A percentile compares a stretch with the other conserved stretches of the same genome.
These are phyloP conservation scores for roundworm (Caenorhabditis elegans) DNA, from an alignment of 1,140 invertebrate genomes.

Conservation along the genomic window DNA sequence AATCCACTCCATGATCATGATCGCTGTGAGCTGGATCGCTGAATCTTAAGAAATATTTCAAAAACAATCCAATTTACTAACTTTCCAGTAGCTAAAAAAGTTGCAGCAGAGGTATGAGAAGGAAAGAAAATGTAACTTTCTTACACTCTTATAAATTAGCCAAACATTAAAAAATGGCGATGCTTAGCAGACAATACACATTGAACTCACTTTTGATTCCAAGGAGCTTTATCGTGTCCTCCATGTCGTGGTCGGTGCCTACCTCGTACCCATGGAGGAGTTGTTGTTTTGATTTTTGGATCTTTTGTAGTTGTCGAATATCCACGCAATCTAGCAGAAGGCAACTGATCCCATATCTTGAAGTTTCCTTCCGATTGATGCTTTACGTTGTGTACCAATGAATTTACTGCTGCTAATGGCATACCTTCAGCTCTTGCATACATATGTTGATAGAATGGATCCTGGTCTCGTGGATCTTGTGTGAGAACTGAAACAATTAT, in stretches of 20 bases:
- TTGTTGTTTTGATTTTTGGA: not conserved
- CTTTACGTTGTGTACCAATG: not conserved
- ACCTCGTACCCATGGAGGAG: not conserved
- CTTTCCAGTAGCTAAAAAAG: too few species aligned
- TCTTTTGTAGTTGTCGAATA: not conserved
- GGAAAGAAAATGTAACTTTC: too few species aligned
- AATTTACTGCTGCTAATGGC: not conserved
- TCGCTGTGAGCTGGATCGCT: not conserved
- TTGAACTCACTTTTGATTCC: not conserved
- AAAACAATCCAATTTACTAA: too few species aligned
- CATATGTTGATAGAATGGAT: not conserved
- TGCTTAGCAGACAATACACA: too few species aligned
- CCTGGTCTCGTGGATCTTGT: not conserved
- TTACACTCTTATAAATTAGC: too few species aligned
- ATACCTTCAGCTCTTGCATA: constrained; percentile 10
- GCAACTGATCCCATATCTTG: not conserved
- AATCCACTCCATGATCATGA: not conserved
- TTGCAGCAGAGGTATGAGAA: too few species aligned
- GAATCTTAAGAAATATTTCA: not conserved
- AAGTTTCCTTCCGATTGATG: not conserved
- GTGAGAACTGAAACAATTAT: not conserved
- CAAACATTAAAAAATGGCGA: too few species aligned
- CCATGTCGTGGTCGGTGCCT: not conserved
- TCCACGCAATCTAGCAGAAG: not conserved
- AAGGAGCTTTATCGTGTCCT: not conserved